phyloP scores from a whole-genome alignment of 2,888 invertebrate genomes.

The Venustoraphidia nigricollis region DNA sequence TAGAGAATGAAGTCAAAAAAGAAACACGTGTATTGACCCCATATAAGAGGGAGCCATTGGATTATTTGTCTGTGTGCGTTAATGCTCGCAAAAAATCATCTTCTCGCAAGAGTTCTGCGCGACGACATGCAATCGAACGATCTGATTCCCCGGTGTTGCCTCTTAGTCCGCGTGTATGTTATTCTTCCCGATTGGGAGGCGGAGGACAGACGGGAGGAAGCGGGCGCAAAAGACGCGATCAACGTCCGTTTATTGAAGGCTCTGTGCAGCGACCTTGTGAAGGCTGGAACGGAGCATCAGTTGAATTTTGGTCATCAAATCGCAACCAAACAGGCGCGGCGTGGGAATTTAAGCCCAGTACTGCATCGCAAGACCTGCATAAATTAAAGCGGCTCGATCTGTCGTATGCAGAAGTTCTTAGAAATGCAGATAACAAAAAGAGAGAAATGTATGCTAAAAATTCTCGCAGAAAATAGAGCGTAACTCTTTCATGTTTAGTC shows the following conservation, averaged over 20 bases:
- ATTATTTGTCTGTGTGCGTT: constrained; percentile 51
- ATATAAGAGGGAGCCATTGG: constrained; percentile 55
- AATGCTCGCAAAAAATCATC: constrained; percentile 50
- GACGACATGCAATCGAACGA: constrained; percentile 43
- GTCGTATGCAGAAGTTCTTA: constrained; percentile 72
- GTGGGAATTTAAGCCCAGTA: constrained; percentile 46
- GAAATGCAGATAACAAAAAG: constrained; percentile 44
- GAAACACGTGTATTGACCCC: constrained; percentile 43
- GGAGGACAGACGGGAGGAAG: constrained; percentile 29
- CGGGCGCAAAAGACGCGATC: constrained; percentile 33
- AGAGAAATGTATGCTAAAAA: background rate
- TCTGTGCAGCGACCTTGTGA: constrained; percentile 13
- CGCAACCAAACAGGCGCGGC: constrained; percentile 38
- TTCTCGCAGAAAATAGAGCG: background rate
- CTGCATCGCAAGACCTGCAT: constrained; percentile 70
- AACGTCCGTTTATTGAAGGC: constrained; percentile 33
- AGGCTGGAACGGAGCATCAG: constrained; percentile 55
- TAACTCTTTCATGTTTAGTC: too few relatives aligned
- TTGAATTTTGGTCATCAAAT: constrained; percentile 47
- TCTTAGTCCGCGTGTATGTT: constrained; percentile 47
- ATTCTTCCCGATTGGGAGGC: constrained; percentile 18
- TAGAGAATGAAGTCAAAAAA: constrained; percentile 21
- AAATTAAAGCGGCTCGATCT: constrained; percentile 65
- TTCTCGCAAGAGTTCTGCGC: constrained; percentile 47
- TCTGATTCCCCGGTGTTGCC: constrained; percentile 55